phyloP scores from a whole-genome alignment of 2,797 vertebrate genomes.

The Brachyalestes nurse region DNA sequence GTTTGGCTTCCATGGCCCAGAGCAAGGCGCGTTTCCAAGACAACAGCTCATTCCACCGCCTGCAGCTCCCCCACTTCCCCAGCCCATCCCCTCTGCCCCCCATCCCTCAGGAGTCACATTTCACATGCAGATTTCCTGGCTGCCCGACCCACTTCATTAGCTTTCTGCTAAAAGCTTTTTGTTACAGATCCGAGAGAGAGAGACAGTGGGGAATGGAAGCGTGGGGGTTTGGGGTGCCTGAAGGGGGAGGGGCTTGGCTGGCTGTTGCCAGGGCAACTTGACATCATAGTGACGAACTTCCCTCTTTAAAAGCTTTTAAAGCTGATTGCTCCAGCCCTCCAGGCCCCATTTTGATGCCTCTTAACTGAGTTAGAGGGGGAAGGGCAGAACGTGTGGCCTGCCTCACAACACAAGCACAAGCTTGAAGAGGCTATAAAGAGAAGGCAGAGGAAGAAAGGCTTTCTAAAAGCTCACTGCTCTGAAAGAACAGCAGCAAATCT shows the following conservation, averaged over 20 bases:
- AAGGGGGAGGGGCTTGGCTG: conserved; percentile 81
- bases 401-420: conserved; percentile 56
- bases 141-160: conserved; percentile 87
- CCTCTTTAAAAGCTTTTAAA: conserved; percentile 99
- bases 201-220: conserved; percentile 58
- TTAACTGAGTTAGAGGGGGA: conserved; percentile 77
- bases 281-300: conserved; percentile 98
- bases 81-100: not conserved
- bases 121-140: conserved; percentile 90
- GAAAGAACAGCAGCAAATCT: conserved; percentile 64
- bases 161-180: conserved; percentile 99
- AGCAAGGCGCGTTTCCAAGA: conserved; percentile 73
- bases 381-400: conserved; percentile 69
- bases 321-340: conserved; percentile 94
- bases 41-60: conserved; percentile 67
- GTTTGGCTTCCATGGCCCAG: conserved; percentile 69
- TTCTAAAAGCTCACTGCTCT: conserved; percentile 64
- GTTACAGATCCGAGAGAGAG: conserved; percentile 82
- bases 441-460: conserved; percentile 50
- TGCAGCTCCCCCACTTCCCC: conserved; percentile 34
- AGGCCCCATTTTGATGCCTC: conserved; percentile 99
- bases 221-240: conserved; percentile 51
- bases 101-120: conserved; percentile 78
- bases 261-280: conserved; percentile 97
- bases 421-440: conserved; percentile 45